phyloP scores from a whole-genome alignment of 2,888 invertebrate genomes.

The Mimas tiliae region DNA sequence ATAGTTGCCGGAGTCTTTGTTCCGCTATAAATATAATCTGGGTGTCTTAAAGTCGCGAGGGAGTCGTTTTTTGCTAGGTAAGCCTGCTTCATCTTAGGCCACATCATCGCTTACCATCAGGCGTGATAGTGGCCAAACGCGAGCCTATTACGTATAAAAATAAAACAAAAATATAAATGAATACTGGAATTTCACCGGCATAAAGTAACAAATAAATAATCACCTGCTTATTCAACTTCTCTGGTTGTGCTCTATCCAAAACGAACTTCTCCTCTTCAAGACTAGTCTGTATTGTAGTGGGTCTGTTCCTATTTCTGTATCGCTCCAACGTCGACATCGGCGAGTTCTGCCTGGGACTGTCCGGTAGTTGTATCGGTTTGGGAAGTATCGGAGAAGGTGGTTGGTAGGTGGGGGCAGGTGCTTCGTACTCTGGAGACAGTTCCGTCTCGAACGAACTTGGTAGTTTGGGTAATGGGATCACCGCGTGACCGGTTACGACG shows the following conservation, averaged over 20 bases:
- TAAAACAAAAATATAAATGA: too few species aligned
- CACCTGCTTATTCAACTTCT: slow-evolving; percentile 82
- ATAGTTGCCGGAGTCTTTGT: too few species aligned
- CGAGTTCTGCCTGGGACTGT: slow-evolving; percentile 57
- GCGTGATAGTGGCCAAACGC: too few species aligned
- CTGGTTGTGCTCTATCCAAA: slow-evolving; percentile 87
- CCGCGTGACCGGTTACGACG: slow-evolving; percentile 86
- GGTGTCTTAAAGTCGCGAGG: too few species aligned
- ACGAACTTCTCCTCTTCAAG: slow-evolving; percentile 88
- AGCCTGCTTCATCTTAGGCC: too few species aligned
- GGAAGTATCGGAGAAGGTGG: slow-evolving; percentile 70
- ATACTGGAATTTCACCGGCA: too few species aligned
- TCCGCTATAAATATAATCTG: too few species aligned
- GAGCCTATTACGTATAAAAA: too few species aligned
- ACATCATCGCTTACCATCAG: too few species aligned
- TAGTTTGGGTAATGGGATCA: slow-evolving; percentile 86
- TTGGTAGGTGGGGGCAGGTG: slow-evolving; percentile 61
- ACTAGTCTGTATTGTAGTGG: slow-evolving; percentile 67
- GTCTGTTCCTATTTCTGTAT: slow-evolving; percentile 73
- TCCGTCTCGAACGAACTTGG: slow-evolving; percentile 81
- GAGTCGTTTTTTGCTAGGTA: too few species aligned
- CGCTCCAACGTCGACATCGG: slow-evolving; percentile 80
- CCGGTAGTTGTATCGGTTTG: slow-evolving; percentile 54
- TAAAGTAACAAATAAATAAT: not conserved
- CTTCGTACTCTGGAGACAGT: slow-evolving; percentile 67